Conservation (phyloP, 2,113 vertebrate genomes). For the Salvelinus namaycush region DNA sequence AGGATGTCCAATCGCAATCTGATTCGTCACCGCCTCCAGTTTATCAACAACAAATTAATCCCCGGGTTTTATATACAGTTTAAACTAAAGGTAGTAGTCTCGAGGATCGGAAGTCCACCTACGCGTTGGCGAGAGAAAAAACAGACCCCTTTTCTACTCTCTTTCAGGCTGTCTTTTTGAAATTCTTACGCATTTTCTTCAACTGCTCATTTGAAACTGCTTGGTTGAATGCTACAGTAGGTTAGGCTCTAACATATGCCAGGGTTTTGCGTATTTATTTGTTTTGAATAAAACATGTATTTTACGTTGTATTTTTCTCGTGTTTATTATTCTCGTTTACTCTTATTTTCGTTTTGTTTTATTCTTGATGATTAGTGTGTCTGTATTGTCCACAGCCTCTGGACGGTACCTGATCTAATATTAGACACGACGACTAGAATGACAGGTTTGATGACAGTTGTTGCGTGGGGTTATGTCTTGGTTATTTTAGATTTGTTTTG, state of each 20-base stretch:
- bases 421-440: not conserved
- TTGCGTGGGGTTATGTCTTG: not conserved
- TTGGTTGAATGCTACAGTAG: constrained; percentile 42
- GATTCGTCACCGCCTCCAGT: constrained; percentile 88
- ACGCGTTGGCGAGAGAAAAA: constrained; percentile 63
- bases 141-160: constrained; percentile 31
- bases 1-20: constrained; percentile 88
- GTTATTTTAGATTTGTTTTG: not conserved
- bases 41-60: constrained; percentile 89
- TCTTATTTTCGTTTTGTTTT: not conserved
- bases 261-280: not conserved
- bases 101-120: constrained; percentile 70
- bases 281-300: not conserved
- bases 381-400: not conserved
- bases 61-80: constrained; percentile 77
- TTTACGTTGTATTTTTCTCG: not conserved
- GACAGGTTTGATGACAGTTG: not conserved
- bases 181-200: constrained; percentile 31
- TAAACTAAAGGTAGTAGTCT: constrained; percentile 76
- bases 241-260: constrained; percentile 4
- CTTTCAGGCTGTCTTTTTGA: not conserved
- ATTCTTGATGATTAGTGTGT: not conserved
- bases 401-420: constrained; percentile 1
- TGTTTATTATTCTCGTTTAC: not conserved
- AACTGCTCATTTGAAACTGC: constrained; percentile 21